Evolutionary conservation across 92 coral and sea anemone species (phyloP), one percentile per base, ranked within the genome.

Genomic region (Epizoanthus rinbou): DNA sequence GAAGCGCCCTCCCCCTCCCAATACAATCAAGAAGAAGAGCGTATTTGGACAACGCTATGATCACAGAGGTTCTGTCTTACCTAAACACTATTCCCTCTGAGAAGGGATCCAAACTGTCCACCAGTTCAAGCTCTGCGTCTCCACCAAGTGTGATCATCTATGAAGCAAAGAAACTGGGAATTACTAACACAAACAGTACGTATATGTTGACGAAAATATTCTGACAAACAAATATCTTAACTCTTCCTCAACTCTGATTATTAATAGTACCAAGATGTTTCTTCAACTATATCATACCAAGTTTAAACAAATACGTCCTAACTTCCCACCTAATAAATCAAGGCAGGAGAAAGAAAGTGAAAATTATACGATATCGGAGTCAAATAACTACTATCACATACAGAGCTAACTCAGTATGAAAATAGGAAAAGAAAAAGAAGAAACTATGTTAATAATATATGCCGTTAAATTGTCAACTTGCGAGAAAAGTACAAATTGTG

Each of bases 81-180:
- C 97, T 93, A 90, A 96, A 96, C 43, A 94, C 99, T 57, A 96
- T 94, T 71, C 99, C 99, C 85, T 96, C 99, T n/a, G 99, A 94
- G 84, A 96, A 96, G 60, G 99, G 99, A 89, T 96, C 99, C 86
- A 96, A 90, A 78, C 99, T 96, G 66, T 96, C 99, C 37, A 96
- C 99, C 54, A 96, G 84, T 75, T 96, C 99, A 57, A 96, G 79
- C 86, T 96, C 99, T 7, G 99, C 99, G 80, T 96, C 99, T 0
- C 99, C 99, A 25, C 99, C 99, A 47, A 96, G 92, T 1, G 99
- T 96, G 79, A 96, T 96, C 99, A 96, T 96, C 99, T 96, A 86
- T 3, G 13, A 67, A 75, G 37, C 25, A 66, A 18, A 33, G 23
- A 47, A 57, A 50, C 54, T 9, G 3, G 3, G 54, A 50, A 6